These are phyloP conservation scores for Alcedo atthis DNA, from an alignment of 2,797 vertebrate genomes.

Conservation along the genomic window DNA sequence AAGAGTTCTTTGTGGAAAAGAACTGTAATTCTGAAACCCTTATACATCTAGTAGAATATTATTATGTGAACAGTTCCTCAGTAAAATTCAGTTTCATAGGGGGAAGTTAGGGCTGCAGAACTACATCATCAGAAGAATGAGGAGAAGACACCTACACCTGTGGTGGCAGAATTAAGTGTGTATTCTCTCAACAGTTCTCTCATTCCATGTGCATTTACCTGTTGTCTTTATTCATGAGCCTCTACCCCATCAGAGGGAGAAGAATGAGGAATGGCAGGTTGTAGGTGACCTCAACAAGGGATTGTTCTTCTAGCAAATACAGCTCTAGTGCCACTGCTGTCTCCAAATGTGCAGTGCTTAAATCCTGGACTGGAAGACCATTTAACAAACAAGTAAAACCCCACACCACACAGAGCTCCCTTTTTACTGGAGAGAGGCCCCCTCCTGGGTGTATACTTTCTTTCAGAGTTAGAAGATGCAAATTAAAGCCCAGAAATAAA, in stretches of 20 bases:
- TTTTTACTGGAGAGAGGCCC: background rate
- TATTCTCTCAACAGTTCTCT: constrained; percentile 22
- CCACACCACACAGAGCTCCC: background rate
- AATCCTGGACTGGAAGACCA: background rate
- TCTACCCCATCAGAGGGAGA: background rate
- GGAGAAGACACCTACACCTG: background rate
- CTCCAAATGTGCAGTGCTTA: background rate
- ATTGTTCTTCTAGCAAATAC: constrained; percentile 60
- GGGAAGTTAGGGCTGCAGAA: background rate
- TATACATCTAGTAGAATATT: background rate
- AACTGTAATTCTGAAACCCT: background rate
- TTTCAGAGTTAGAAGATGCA: background rate
- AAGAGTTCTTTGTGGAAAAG: background rate
- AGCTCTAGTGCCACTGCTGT: background rate
- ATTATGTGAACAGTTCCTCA: background rate
- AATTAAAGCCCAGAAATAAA: background rate
- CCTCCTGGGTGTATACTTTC: background rate
- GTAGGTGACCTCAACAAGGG: background rate
- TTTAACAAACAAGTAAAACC: background rate
- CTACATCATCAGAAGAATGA: background rate
- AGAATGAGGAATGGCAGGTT: background rate
- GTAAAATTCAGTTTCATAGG: background rate
- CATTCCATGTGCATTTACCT: constrained; percentile 39
- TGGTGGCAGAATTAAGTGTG: constrained; percentile 5
- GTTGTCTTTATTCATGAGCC: background rate